Percentiles rank a stretch among this genome's conserved stretches.
Evolutionary conservation across 2,113 vertebrate genomes (phyloP).

Genomic region (Xiphias gladius): DNA sequence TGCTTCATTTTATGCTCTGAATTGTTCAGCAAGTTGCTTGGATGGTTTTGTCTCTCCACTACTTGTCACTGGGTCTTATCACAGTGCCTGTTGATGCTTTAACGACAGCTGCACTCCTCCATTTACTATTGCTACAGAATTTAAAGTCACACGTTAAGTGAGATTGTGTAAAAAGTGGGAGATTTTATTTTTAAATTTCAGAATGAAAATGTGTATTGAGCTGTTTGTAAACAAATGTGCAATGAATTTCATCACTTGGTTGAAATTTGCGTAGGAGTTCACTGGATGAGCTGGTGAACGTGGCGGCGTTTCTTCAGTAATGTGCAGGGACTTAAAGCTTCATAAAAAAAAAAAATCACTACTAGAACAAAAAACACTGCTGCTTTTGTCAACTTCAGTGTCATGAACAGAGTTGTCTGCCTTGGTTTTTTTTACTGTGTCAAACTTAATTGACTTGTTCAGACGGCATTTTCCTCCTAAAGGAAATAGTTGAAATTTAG

Average conservation of each 20-base stretch:
- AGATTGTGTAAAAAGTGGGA: conserved; percentile 32
- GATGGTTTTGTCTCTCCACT: conserved; percentile 32
- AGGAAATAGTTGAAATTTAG: conserved; percentile 6
- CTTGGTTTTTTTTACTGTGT: conserved; percentile 48
- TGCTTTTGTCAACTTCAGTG: conserved; percentile 54
- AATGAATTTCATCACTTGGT: conserved; percentile 59
- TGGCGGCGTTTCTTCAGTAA: conserved; percentile 23
- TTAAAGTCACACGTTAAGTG: conserved; percentile 19
- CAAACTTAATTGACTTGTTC: conserved; percentile 47
- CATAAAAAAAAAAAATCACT: conserved; percentile 35
- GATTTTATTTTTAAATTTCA: conserved; percentile 69
- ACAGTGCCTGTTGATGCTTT: conserved; percentile 54
- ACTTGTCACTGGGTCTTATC: conserved; percentile 42
- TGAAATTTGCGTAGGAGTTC: conserved; percentile 22
- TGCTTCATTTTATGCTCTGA: conserved; percentile 38
- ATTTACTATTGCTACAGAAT: conserved; percentile 27
- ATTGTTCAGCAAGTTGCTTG: conserved; percentile 12
- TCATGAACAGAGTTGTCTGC: conserved; percentile 42
- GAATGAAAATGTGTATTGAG: conserved; percentile 55
- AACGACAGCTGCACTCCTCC: conserved; percentile 40
- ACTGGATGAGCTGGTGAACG: conserved; percentile 23
- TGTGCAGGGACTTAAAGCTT: conserved; percentile 67
- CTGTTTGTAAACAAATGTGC: conserved; percentile 72
- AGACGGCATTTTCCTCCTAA: conserved; percentile 18
- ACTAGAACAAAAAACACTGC: conserved; percentile 65